Percentiles rank a stretch among this genome's conserved stretches.
phyloP scores from a whole-genome alignment of 2,888 invertebrate species.

The Ommatoiulus sabulosus region DNA sequence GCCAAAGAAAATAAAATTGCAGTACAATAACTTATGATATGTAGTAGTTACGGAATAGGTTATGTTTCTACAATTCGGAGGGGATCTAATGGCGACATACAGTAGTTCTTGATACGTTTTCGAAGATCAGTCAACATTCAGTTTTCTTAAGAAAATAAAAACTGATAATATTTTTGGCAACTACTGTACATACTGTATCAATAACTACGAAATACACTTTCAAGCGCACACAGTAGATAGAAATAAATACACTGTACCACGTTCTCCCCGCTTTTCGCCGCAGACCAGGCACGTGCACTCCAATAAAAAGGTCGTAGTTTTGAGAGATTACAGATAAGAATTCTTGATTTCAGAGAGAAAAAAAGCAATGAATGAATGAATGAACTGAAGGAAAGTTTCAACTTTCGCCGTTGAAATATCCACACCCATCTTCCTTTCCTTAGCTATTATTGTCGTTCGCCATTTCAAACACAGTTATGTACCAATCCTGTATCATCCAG shows the following conservation, averaged over 20 bases:
- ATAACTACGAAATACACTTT: too few relatives aligned
- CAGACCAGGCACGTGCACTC: not conserved
- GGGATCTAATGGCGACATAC: too few relatives aligned
- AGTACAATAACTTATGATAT: too few relatives aligned
- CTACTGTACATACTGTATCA: too few relatives aligned
- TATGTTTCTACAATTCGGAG: too few relatives aligned
- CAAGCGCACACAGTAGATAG: too few relatives aligned
- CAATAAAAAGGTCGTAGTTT: slow-evolving; percentile 1
- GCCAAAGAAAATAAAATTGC: too few relatives aligned
- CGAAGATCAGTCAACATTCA: not conserved
- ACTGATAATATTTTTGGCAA: too few relatives aligned
- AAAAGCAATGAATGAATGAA: not conserved
- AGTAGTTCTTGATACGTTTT: not conserved
- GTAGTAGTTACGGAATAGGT: too few relatives aligned
- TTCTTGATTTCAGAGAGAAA: not conserved
- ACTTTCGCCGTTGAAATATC: not conserved
- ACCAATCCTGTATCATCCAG: not conserved
- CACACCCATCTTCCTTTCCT: not conserved
- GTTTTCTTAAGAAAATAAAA: not conserved
- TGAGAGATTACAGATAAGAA: slow-evolving; percentile 37
- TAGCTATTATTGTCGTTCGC: not conserved
- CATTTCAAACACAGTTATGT: not conserved
- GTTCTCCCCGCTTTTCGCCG: too few relatives aligned
- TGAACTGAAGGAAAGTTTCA: not conserved
- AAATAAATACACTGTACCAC: too few relatives aligned